phyloP scores from a whole-genome alignment of 2,113 vertebrate species.

The Xenotilapia flavipinnis region DNA sequence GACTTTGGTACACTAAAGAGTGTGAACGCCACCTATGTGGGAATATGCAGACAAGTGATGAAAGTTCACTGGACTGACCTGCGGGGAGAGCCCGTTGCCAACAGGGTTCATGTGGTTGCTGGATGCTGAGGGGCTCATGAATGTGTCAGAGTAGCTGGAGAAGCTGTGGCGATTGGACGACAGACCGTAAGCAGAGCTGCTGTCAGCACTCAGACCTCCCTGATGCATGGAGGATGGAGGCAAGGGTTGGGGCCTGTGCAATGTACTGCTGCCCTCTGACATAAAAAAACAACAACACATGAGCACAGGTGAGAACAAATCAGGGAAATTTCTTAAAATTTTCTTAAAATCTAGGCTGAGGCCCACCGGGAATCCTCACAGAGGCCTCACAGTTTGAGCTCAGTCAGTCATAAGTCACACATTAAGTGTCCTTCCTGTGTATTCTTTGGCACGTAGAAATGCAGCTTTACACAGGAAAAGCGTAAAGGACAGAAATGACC shows the following conservation, averaged over 20 bases:
- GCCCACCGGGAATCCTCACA: background rate
- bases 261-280: constrained; percentile 86
- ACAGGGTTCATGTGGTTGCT: constrained; percentile 97
- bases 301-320: background rate
- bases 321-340: background rate
- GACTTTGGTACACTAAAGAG: background rate
- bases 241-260: constrained; percentile 95
- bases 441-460: background rate
- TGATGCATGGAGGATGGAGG: constrained; percentile 99
- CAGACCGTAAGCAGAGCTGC: constrained; percentile 86
- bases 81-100: constrained; percentile 95
- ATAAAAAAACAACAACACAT: background rate
- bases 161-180: constrained; percentile 88
- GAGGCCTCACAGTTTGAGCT: background rate
- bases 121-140: constrained; percentile 90
- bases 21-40: background rate
- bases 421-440: background rate
- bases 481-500: background rate
- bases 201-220: constrained; percentile 83
- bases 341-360: background rate
- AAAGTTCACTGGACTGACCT: constrained; percentile 73
- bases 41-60: background rate
- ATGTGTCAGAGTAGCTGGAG: constrained; percentile 96
- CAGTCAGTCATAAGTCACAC: background rate
- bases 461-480: background rate